Percentiles rank a stretch among this genome's conserved stretches.
Conservation (phyloP, 2,113 vertebrate genomes). For the Chionomys nivalis region DNA sequence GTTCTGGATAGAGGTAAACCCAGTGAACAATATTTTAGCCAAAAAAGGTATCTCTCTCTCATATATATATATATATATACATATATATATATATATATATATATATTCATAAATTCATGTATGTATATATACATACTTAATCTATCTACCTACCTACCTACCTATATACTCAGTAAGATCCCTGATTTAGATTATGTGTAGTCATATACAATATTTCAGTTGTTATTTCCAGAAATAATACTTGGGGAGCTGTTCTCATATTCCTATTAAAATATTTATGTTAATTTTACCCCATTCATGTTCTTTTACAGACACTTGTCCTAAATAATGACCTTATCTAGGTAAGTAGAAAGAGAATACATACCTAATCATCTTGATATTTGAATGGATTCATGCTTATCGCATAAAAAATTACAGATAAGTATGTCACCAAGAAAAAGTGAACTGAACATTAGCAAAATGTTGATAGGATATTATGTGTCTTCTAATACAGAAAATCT, state of each 20-base stretch:
- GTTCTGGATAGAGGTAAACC: neutral
- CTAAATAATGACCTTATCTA: neutral
- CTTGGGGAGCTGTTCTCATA: neutral
- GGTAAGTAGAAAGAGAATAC: neutral
- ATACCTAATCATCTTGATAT: neutral
- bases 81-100: too few relatives aligned
- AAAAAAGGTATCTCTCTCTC: too few relatives aligned
- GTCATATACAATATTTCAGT: neutral
- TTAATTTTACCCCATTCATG: neutral
- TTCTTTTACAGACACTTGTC: neutral
- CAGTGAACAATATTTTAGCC: neutral
- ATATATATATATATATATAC: too few relatives aligned
- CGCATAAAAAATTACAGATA: neutral
- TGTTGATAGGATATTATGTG: neutral
- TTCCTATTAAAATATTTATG: neutral
- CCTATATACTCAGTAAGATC: neutral
- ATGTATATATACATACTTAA: too few relatives aligned
- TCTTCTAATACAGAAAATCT: neutral
- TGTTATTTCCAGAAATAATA: neutral
- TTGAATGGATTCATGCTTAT: neutral
- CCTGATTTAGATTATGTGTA: neutral
- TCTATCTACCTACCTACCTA: too few relatives aligned
- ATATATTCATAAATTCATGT: too few relatives aligned
- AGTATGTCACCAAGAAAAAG: neutral
- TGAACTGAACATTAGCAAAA: neutral